Evolutionary conservation across 2,888 invertebrate species (phyloP), one percentile per base, ranked within the genome.

Genomic region (Rhamnusium bicolor): DNA sequence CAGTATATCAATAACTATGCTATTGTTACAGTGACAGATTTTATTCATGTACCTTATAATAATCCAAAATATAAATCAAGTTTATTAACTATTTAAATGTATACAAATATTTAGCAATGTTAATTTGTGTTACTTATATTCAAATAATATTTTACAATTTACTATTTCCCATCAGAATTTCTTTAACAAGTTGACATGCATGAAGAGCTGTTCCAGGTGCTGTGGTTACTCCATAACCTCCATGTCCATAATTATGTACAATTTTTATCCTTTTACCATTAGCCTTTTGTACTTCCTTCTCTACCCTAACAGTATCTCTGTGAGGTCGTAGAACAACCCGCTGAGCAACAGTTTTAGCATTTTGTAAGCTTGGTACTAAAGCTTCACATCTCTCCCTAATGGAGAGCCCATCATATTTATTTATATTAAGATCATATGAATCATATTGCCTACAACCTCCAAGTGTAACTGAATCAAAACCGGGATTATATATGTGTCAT

Each of bases 161-260:
- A 73, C 85, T 87, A 65, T 86, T 88, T 32, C 87, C 86, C 51
- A 79, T 73, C 66, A 86, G 79, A 29, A 92, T 83, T 78, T 95
- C 91, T 62, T 90, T 88, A 0, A 93, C 93, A 16, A 95, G 88
- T 65, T 91, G 85, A 0, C 95, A 92, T 0, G 96, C 96, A 83
- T 96, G 90, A 72, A 92, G 89, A 0, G 95, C 93, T 0, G 97
- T 96, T 7, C 98, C 98, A 27, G 98, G 98, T 4, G 96, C 94
- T 46, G 96, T 92, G 73, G 95, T 94, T 0, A 98, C 94, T 0
- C 98, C 98, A 85, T 97, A 97, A 0, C 97, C 97, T 0, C 98
- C 97, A 86, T 98, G 98, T 0, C 98, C 98, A 85, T 98, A 98
- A 87, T 98, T 96, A 86, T 98, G 98, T 5, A 98, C 93, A 32